Base-by-base conservation (phyloP, 2,888 invertebrate species). In the Lasioglossum zephyrum region DNA sequence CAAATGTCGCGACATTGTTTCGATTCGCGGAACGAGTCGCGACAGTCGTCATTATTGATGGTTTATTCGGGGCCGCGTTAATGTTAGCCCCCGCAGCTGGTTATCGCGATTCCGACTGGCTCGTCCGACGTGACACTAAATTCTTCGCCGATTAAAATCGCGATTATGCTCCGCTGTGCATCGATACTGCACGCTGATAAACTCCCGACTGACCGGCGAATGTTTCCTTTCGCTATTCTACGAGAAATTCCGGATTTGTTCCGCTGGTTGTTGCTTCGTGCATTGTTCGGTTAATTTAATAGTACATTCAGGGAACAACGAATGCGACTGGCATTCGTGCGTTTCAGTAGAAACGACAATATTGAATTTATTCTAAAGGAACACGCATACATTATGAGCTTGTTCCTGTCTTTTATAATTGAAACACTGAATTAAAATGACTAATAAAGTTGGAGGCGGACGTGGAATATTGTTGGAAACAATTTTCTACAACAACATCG, bases 1-100 rank as follows among this genome's bases (percentile, higher is more conserved):
- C 87, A 87, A 86, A 86, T 86, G 79, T 80, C 77, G 70, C 26
- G 66, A 78, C 80, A 82, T 87, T 82, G 87, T 86, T 86, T 86
- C 87, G 82, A 86, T 77, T 82, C 73, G 75, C 70, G 53, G 13
- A 81, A 77, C 79, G 73, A 77, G 47, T 47, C n/a, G 26, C 63
- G 74, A 26, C 41, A 26, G 63, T 60, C 73, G 66, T 77, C 75
- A 73, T 82, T 87, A 86, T 80, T 49, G 75, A 79, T 86, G 87
- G 60, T 86, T 77, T 78, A 82, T 79, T 75, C 73, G 77, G 26
- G 53, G 63, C n/a, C 26, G 69, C 69, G 85, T 81, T 81, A 77
- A 70, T 47, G 72, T 76, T n/a, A 44, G 2, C 69, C 66, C 16
- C 41, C 74, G 60, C 39, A 18, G n/a, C 41, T 26, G 39, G 74